Evolutionary conservation across 2,797 vertebrate species (phyloP), one percentile per base, ranked within the genome.

Genomic region (Pangasius djambal): DNA sequence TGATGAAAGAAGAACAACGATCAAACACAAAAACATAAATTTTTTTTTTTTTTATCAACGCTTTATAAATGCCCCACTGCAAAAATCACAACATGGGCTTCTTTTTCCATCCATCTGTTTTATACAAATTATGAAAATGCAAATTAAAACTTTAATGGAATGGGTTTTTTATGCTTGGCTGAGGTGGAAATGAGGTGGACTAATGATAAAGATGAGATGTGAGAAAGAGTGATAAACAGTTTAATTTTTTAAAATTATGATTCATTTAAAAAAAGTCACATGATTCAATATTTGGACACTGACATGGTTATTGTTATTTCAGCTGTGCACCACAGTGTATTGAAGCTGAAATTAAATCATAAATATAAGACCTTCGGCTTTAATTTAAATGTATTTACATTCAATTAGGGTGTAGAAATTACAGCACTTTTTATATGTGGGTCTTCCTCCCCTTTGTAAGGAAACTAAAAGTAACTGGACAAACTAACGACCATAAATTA

Each of bases 1-100:
- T 57, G 48, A 85, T 85, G 65, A 70, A 55, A 86, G 48, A 72
- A 67, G 63, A 85, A 65, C 81, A 63, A 61, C 5, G 55, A 15
- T 67, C 37, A 75, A 77, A 28, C 31, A 4, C 20, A 55, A 34
- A 63, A 37, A 28, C 7, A 31, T 40, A 3, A n/a, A n/a, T 40
- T 40, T 40, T 40, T 40, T 3, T 40, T 40, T 40, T 40, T 40
- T 40, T 40, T 40, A 82, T 82, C 1, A 8, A 37, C 6, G 31
- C 16, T 82, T 61, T 25, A 25, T 22, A 22, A 83, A 61, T 0
- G 4, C 52, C 6, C 16, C 74, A 20, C 34, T 16, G 69, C 20
- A 37, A 70, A 40, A 37, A 70, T 20, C 16, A 48, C 70, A 74
- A 40, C 40, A 22, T 44, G 70, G 20, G 20, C 34, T 9, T 9